A percentile compares a stretch with the other conserved stretches of the same genome.
Conservation (phyloP, 2,113 vertebrate genomes). For the Copsychus sechellarum region DNA sequence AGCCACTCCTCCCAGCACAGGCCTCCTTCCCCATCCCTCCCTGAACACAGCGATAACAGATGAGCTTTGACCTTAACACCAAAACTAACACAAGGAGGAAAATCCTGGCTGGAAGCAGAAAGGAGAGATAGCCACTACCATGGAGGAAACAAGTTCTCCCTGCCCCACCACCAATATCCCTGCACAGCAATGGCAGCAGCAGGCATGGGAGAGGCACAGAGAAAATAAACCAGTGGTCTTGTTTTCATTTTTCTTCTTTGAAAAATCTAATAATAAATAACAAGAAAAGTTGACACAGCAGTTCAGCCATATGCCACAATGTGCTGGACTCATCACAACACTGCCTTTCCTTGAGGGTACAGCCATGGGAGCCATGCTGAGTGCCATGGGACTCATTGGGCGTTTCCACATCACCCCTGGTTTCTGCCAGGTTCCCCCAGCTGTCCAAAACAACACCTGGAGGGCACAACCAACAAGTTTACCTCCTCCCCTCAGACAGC, state of each 20-base stretch:
- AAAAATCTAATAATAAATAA: conserved; percentile 16
- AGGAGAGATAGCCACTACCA: not conserved
- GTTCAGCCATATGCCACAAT: not conserved
- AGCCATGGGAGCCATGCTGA: not conserved
- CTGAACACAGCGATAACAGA: fast-evolving
- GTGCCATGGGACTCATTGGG: fast-evolving
- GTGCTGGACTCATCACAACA: not conserved
- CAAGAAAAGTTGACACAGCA: not conserved
- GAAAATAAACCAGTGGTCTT: not conserved
- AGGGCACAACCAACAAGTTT: not conserved
- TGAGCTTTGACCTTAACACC: not conserved
- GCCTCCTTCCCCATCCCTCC: not conserved
- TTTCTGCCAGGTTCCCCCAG: not conserved
- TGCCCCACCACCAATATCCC: not conserved
- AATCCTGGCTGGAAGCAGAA: not conserved
- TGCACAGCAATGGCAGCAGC: fast-evolving
- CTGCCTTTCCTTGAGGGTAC: fast-evolving
- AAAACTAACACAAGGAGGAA: not conserved
- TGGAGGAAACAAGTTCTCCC: not conserved
- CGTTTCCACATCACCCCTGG: not conserved
- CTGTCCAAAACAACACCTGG: not conserved
- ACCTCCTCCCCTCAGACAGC: not conserved
- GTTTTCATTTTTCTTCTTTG: not conserved
- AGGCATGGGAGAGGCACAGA: not conserved
- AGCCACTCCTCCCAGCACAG: not conserved